These are phyloP conservation scores for Ataeniobius toweri DNA, from an alignment of 2,797 vertebrate genomes.

Conservation along the genomic window DNA sequence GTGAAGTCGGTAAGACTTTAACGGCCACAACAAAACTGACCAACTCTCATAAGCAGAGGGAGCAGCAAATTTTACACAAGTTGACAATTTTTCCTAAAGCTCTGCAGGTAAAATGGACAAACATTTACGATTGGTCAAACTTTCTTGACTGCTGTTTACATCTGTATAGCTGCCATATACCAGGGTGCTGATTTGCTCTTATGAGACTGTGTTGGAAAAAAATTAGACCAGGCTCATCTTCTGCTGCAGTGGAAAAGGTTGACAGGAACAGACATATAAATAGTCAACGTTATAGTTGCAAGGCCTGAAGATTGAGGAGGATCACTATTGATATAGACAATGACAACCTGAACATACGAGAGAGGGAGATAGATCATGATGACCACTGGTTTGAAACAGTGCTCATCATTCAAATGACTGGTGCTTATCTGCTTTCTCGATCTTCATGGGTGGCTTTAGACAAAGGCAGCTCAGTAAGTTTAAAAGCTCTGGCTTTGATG, in stretches of 20 bases:
- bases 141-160: background rate
- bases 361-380: too few relatives aligned
- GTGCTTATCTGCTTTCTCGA: too few relatives aligned
- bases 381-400: too few relatives aligned
- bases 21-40: constrained; percentile 26
- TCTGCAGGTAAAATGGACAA: background rate
- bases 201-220: background rate
- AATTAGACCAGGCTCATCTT: background rate
- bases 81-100: constrained; percentile 2
- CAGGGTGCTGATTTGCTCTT: background rate
- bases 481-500: too few relatives aligned
- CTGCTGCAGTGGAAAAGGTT: background rate
- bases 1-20: constrained; percentile 16
- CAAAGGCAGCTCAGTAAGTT: too few relatives aligned
- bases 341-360: too few relatives aligned
- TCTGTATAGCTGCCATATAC: background rate
- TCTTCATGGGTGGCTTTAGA: too few relatives aligned
- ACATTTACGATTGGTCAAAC: background rate
- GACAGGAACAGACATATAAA: too few relatives aligned
- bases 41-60: background rate
- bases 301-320: too few relatives aligned
- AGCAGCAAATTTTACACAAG: background rate
- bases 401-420: too few relatives aligned
- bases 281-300: too few relatives aligned
- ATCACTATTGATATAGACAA: too few relatives aligned